Percentiles rank a stretch among this genome's conserved stretches.
phyloP scores from a whole-genome alignment of 92 coral and sea anemone species.

The Epizoanthus stellaris region DNA sequence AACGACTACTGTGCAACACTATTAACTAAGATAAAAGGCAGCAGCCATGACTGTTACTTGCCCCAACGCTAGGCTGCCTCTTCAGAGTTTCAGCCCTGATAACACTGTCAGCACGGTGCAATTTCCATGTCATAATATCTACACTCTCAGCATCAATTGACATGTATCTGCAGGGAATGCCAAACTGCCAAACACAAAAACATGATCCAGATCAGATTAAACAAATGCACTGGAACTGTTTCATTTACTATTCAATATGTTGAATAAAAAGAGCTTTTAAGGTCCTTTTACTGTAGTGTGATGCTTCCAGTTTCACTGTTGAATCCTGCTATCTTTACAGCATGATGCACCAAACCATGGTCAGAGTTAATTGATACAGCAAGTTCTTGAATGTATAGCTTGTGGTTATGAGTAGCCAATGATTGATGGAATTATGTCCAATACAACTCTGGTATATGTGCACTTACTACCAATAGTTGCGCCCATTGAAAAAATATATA shows the following conservation, averaged over 20 bases:
- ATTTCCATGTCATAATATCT: constrained; percentile 87
- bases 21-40: neutral
- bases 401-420: no score
- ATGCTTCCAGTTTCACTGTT: constrained; percentile 37
- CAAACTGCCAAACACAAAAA: constrained; percentile 76
- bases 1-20: neutral
- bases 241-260: neutral
- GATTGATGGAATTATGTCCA: no score
- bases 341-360: no score
- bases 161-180: constrained; percentile 91
- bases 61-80: constrained; percentile 86
- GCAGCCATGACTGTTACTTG: constrained; percentile 61
- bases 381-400: no score
- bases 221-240: neutral
- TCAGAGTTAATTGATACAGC: no score
- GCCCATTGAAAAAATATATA: no score
- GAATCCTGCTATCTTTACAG: no score
- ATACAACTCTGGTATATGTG: no score
- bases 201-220: constrained; percentile 42
- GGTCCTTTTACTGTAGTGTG: constrained; percentile 5
- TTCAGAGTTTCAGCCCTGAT: constrained; percentile 63
- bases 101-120: constrained; percentile 74
- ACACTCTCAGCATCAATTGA: constrained; percentile 82
- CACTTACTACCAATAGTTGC: no score
- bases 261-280: neutral